Evolutionary conservation across 2,113 vertebrate genomes (phyloP).

Genomic region (Orycteropus afer): DNA sequence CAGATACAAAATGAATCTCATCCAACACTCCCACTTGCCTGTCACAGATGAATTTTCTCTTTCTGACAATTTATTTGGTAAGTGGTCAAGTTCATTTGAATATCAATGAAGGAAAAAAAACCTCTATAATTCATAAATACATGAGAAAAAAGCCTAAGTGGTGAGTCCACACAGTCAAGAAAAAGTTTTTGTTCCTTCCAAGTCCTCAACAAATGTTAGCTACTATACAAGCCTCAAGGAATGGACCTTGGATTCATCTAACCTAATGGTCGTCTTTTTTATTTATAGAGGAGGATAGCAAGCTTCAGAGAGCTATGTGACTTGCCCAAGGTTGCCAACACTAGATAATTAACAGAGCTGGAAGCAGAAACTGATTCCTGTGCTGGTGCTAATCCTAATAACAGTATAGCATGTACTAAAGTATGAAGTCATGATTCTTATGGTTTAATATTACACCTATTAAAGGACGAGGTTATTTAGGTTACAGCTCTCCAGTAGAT

Average conservation of each 20-base stretch:
- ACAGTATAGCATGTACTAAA: conserved; percentile 61
- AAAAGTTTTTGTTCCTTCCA: not conserved
- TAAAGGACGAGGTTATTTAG: conserved; percentile 44
- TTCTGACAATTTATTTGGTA: conserved; percentile 94
- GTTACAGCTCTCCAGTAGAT: not conserved
- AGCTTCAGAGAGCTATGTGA: conserved; percentile 32
- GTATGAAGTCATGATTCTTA: conserved; percentile 31
- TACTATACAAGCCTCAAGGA: not conserved
- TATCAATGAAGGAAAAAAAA: not conserved
- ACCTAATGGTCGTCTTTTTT: conserved; percentile 12
- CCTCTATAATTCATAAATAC: not conserved
- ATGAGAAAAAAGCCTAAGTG: not conserved
- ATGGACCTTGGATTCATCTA: conserved; percentile 65
- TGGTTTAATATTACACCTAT: conserved; percentile 64
- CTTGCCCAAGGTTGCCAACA: conserved; percentile 49
- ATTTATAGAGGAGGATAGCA: conserved; percentile 41
- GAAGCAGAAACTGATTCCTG: conserved; percentile 28
- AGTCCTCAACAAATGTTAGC: not conserved
- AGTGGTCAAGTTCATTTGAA: conserved; percentile 79
- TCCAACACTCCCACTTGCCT: conserved; percentile 91
- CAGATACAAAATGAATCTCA: conserved; percentile 93
- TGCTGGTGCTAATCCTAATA: conserved; percentile 36
- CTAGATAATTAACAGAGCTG: conserved; percentile 68
- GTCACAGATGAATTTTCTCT: conserved; percentile 92
- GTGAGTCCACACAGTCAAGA: not conserved